A percentile compares a stretch with the other conserved stretches of the same genome.
phyloP scores from a whole-genome alignment of 2,797 vertebrate species.

The Poecile montanus region DNA sequence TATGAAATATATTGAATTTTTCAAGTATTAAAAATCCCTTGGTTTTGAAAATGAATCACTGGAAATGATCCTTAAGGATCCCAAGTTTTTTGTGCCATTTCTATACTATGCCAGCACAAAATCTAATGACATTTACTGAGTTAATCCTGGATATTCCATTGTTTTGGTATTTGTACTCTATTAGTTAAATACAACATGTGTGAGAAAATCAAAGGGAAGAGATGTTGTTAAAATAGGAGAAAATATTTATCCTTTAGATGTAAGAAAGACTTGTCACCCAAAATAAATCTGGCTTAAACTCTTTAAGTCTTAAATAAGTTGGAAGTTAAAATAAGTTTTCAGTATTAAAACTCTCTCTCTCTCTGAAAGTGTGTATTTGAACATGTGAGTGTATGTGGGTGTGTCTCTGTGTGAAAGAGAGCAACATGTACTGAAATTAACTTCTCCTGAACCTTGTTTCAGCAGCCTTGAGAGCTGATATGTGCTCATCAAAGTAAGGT shows the following conservation, averaged over 20 bases:
- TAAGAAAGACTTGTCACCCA: constrained; percentile 15
- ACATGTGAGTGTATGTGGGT: background rate
- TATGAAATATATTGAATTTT: constrained; percentile 60
- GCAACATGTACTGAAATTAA: background rate
- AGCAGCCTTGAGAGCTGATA: constrained; percentile 25
- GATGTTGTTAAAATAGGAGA: constrained; percentile 35
- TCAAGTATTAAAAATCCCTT: constrained; percentile 59
- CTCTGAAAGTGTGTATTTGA: background rate
- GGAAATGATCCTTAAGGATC: constrained; percentile 57
- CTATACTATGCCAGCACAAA: constrained; percentile 35
- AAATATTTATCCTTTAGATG: constrained; percentile 57
- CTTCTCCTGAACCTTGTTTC: constrained; percentile 39
- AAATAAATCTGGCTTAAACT: constrained; percentile 61
- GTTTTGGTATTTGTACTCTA: constrained; percentile 61
- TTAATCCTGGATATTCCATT: constrained; percentile 69
- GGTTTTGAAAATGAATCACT: constrained; percentile 48
- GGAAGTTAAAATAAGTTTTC: constrained; percentile 64
- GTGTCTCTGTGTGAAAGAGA: background rate
- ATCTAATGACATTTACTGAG: constrained; percentile 65
- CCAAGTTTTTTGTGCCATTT: constrained; percentile 44
- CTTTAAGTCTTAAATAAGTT: constrained; percentile 65
- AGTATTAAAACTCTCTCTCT: constrained; percentile 26
- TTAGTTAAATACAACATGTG: constrained; percentile 65
- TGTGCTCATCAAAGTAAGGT: background rate
- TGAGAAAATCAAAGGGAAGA: constrained; percentile 64